These are phyloP conservation scores for Podarcis muralis DNA, from an alignment of 2,113 vertebrate genomes.

Conservation along the genomic window DNA sequence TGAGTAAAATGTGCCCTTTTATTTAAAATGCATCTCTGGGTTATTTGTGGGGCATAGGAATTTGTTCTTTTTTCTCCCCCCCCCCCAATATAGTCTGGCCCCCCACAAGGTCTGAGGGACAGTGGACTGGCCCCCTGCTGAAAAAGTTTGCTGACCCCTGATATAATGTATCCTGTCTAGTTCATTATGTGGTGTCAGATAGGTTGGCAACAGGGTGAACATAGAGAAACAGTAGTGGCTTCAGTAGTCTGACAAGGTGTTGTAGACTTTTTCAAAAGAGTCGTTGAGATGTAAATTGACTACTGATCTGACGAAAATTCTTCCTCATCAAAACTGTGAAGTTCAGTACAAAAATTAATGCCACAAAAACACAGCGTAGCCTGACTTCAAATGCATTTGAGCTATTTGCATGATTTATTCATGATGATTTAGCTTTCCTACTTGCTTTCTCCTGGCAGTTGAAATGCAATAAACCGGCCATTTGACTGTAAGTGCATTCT, in stretches of 20 bases:
- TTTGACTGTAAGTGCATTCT: conserved; percentile 2
- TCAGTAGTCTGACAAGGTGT: neutral
- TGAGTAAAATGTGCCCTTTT: no score
- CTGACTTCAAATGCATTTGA: neutral
- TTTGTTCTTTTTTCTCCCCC: no score
- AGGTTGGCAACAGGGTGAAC: no score
- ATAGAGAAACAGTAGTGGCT: neutral
- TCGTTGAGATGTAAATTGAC: neutral
- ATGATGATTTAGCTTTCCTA: conserved; percentile 16
- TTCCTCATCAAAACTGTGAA: neutral
- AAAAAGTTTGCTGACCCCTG: no score
- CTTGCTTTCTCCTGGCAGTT: conserved; percentile 4
- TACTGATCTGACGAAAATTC: neutral
- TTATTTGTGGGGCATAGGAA: no score
- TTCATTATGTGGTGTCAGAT: neutral
- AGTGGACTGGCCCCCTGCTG: no score
- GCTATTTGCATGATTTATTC: conserved; percentile 20
- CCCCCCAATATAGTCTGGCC: no score
- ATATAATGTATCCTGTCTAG: neutral
- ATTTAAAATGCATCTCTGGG: no score
- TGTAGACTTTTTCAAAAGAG: neutral
- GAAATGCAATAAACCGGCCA: neutral
- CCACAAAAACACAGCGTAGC: neutral
- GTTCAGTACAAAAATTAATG: neutral
- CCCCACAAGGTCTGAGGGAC: no score